Evolutionary conservation across 2,113 vertebrate species (phyloP).

Genomic region (Mesembrinibis cayennensis): DNA sequence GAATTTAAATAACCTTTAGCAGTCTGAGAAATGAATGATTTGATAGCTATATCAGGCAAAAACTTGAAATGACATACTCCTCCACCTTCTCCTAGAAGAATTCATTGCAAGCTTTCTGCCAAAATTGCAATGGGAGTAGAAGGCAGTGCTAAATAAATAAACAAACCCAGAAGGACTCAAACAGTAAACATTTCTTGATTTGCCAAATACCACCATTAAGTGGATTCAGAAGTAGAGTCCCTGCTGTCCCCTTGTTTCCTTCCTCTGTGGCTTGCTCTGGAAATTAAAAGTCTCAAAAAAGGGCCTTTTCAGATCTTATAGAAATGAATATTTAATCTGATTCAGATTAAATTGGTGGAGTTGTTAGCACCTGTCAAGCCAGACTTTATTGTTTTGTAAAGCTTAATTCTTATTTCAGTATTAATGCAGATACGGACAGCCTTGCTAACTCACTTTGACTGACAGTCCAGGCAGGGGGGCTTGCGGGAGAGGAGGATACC

Average conservation of each 20-base stretch:
- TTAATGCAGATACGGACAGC: background rate
- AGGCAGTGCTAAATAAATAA: background rate
- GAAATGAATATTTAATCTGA: constrained; percentile 57
- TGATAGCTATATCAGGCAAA: constrained; percentile 64
- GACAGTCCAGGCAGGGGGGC: background rate
- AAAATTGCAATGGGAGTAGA: background rate
- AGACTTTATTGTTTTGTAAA: constrained; percentile 47
- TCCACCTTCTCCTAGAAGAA: constrained; percentile 1
- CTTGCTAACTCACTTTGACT: constrained; percentile 8
- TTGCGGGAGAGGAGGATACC: background rate
- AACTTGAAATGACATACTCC: background rate
- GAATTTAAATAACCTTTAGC: constrained; percentile 72
- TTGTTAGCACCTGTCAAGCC: background rate
- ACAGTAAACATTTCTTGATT: constrained; percentile 7
- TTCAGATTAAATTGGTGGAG: constrained; percentile 1
- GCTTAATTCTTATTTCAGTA: constrained; percentile 37
- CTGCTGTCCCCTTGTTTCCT: background rate
- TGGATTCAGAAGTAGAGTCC: background rate
- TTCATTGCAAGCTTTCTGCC: constrained; percentile 21
- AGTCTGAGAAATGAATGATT: constrained; percentile 66
- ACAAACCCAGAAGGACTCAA: background rate
- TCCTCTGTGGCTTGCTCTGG: background rate
- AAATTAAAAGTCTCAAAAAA: background rate
- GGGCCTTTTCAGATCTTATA: background rate
- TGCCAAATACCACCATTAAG: background rate